Percentiles rank a stretch among this genome's conserved stretches.
These are phyloP conservation scores for Netelia fuscicornis DNA, from an alignment of 2,888 invertebrate species.

Conservation along the genomic window DNA sequence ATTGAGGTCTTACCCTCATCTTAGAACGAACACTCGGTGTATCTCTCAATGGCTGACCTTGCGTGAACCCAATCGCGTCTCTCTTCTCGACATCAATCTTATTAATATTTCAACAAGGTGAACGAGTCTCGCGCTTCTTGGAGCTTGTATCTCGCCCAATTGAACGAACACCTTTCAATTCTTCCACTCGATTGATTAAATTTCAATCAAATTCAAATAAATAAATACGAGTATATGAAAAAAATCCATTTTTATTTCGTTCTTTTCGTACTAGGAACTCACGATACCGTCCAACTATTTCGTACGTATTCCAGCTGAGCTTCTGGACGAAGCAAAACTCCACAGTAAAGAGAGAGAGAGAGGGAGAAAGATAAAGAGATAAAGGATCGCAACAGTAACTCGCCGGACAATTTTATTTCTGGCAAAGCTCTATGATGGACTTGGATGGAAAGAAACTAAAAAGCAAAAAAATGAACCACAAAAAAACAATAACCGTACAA, in stretches of 20 bases:
- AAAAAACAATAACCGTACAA: conserved; percentile 38
- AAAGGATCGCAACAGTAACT: conserved; percentile 40
- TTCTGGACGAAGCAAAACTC: conserved; percentile 18
- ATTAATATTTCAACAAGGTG: not conserved
- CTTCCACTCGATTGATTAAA: too few relatives aligned
- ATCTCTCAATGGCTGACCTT: conserved; percentile 77
- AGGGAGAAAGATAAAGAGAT: not conserved
- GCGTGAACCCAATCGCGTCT: conserved; percentile 62
- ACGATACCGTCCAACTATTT: not conserved
- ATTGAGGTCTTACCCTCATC: conserved; percentile 76
- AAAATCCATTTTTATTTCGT: not conserved
- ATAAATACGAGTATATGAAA: too few relatives aligned
- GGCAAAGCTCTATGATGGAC: conserved; percentile 69
- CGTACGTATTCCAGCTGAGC: not conserved
- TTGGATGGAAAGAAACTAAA: conserved; percentile 38
- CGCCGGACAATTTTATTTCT: conserved; percentile 66
- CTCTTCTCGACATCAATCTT: conserved; percentile 19
- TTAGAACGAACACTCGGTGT: conserved; percentile 69
- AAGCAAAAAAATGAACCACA: not conserved
- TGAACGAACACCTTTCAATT: too few relatives aligned
- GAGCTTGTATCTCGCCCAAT: not conserved
- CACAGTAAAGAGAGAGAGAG: not conserved
- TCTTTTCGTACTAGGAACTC: not conserved
- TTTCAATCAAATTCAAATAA: too few relatives aligned
- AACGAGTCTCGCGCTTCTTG: conserved; percentile 1